Conservation (phyloP, 2,797 vertebrate genomes). For the Girardinus metallicus region DNA sequence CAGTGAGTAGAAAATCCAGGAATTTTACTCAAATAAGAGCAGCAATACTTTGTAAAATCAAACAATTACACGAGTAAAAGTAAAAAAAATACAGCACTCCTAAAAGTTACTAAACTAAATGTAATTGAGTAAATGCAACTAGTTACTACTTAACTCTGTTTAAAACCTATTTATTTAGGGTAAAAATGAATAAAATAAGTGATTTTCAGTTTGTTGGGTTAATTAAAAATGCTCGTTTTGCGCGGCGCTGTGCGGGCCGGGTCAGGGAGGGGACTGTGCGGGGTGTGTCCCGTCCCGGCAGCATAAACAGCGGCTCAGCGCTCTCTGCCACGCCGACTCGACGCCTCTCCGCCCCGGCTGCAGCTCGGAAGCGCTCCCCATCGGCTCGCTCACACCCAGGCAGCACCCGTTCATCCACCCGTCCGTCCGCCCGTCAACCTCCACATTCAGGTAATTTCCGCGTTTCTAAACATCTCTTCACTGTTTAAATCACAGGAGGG, state of each 20-base stretch:
- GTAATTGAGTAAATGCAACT: too few species aligned
- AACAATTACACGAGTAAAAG: too few species aligned
- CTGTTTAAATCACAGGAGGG: neutral
- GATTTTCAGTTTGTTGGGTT: too few species aligned
- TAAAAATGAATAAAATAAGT: neutral
- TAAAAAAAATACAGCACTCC: too few species aligned
- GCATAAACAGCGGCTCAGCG: constrained; percentile 45
- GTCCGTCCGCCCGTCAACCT: neutral
- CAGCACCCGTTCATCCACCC: constrained; percentile 7
- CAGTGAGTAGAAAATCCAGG: too few species aligned
- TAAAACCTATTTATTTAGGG: neutral
- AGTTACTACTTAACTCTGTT: too few species aligned
- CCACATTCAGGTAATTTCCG: constrained; percentile 46
- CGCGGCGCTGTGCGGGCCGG: neutral
- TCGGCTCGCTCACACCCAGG: constrained; percentile 21
- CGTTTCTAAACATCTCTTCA: neutral
- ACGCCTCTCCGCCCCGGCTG: constrained; percentile 51
- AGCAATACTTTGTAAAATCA: too few species aligned
- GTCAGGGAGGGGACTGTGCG: constrained; percentile 50
- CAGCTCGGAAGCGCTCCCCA: constrained; percentile 36
- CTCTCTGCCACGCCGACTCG: constrained; percentile 46
- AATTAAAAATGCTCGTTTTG: neutral
- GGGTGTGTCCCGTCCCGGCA: constrained; percentile 75
- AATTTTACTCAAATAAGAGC: too few species aligned
- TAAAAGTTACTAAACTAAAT: too few species aligned